phyloP scores from a whole-genome alignment of 2,113 vertebrate genomes.

The Muscicapa adusta region DNA sequence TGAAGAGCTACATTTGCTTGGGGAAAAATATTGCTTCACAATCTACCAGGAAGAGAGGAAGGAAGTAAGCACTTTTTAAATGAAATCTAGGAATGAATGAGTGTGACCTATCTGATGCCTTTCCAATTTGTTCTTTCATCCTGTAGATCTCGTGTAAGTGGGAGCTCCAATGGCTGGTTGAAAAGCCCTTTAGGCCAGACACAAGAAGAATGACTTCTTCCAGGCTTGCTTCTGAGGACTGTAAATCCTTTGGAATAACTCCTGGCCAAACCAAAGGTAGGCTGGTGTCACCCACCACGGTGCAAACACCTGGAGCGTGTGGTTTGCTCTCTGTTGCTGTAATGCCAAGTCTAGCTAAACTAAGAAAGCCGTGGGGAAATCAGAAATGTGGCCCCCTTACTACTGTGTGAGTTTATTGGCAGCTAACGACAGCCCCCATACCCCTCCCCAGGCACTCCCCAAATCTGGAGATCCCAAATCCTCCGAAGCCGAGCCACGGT shows the following conservation, averaged over 20 bases:
- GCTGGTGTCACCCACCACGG: not conserved
- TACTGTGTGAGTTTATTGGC: not conserved
- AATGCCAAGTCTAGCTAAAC: not conserved
- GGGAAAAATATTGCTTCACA: not conserved
- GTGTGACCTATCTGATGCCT: not conserved
- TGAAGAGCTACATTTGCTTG: not conserved
- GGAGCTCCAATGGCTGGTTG: not conserved
- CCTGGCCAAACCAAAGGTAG: not conserved
- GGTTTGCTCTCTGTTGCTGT: not conserved
- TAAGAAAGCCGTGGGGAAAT: not conserved
- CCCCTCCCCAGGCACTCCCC: not conserved
- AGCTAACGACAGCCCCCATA: not conserved
- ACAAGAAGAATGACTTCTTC: not conserved
- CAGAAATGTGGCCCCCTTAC: not conserved
- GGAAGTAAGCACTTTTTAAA: not conserved
- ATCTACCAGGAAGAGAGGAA: not conserved
- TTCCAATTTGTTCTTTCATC: not conserved
- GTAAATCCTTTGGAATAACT: not conserved
- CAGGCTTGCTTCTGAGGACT: not conserved
- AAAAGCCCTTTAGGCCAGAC: not conserved
- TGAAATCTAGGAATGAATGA: not conserved
- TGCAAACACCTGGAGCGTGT: not conserved
- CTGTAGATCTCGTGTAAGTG: not conserved
- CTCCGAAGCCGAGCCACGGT: fast-evolving
- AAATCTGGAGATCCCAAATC: not conserved